A percentile compares a stretch with the other conserved stretches of the same genome.
Evolutionary conservation across 2,888 invertebrate species (phyloP).

Genomic region (Meloe dianella): DNA sequence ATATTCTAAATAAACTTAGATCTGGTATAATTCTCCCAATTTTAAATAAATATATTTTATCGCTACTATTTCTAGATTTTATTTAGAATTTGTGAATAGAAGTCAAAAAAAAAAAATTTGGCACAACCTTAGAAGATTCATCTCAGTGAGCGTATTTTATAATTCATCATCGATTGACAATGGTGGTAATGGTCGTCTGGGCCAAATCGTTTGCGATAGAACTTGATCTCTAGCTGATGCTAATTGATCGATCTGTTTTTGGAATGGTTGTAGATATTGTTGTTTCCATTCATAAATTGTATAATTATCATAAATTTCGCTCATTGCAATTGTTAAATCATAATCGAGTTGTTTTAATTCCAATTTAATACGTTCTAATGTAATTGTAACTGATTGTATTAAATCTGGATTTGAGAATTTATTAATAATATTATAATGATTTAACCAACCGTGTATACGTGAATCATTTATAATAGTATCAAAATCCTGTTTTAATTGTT

Average conservation of each 20-base stretch:
- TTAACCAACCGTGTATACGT: slow-evolving; percentile 66
- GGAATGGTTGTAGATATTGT: slow-evolving; percentile 61
- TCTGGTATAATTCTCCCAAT: too few relatives aligned
- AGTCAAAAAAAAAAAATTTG: not conserved
- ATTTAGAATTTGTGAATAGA: not conserved
- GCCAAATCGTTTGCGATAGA: slow-evolving; percentile 61
- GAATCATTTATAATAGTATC: slow-evolving; percentile 58
- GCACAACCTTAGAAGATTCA: not conserved
- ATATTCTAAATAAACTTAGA: too few relatives aligned
- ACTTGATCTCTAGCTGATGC: slow-evolving; percentile 61
- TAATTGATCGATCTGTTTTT: slow-evolving; percentile 61
- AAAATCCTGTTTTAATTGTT: slow-evolving; percentile 62
- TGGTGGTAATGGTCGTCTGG: slow-evolving; percentile 59
- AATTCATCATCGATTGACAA: not conserved
- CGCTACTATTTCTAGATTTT: not conserved
- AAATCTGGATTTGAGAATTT: slow-evolving; percentile 70
- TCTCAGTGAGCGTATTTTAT: too few relatives aligned
- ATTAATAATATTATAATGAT: slow-evolving; percentile 69
- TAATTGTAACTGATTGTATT: slow-evolving; percentile 64
- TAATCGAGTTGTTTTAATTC: slow-evolving; percentile 61
- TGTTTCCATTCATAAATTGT: slow-evolving; percentile 70
- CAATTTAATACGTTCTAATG: slow-evolving; percentile 62
- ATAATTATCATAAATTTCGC: slow-evolving; percentile 65
- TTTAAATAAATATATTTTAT: not conserved
- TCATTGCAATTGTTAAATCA: slow-evolving; percentile 62